These are phyloP conservation scores for Serrognathus titanus DNA, from an alignment of 2,888 invertebrate genomes.

Conservation along the genomic window DNA sequence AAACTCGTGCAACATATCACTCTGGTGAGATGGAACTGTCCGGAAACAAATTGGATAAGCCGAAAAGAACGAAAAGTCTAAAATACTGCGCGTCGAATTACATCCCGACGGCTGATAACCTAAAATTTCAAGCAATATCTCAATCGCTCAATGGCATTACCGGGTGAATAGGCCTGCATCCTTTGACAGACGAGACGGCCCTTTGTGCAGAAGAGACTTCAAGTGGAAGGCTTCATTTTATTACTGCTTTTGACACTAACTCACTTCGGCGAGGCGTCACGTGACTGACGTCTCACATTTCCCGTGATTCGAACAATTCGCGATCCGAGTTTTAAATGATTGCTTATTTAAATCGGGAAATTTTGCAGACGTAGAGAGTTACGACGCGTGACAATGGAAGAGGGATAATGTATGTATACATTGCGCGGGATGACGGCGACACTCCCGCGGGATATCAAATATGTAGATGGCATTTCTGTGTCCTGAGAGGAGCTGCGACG, in stretches of 20 bases:
- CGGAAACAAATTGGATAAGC: slow-evolving; percentile 8
- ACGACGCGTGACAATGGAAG: too few species aligned
- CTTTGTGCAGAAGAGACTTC: slow-evolving; percentile 13
- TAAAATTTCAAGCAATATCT: slow-evolving; percentile 16
- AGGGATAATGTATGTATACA: too few species aligned
- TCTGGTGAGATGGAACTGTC: too few species aligned
- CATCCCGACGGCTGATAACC: slow-evolving; percentile 6
- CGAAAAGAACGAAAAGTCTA: slow-evolving; percentile 5
- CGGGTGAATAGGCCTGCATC: slow-evolving; percentile 8
- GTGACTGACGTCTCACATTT: too few species aligned
- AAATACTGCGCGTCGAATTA: slow-evolving; percentile 15
- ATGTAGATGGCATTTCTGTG: slow-evolving; percentile 48
- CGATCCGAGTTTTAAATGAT: slow-evolving; percentile 1
- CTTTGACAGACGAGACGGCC: slow-evolving; percentile 15
- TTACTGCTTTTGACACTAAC: slow-evolving; percentile 31
- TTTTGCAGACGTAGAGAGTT: background rate
- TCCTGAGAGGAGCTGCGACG: slow-evolving; percentile 22
- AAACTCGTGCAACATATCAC: too few species aligned
- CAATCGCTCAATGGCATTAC: slow-evolving; percentile 17
- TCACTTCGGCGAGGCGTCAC: slow-evolving; percentile 15
- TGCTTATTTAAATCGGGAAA: slow-evolving; percentile 3
- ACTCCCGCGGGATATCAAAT: slow-evolving; percentile 45
- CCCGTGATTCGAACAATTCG: background rate
- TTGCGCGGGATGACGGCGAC: background rate
- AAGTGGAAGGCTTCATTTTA: slow-evolving; percentile 33